Evolutionary conservation across 2,888 invertebrate species (phyloP).

Genomic region (Geophilus truncorum): DNA sequence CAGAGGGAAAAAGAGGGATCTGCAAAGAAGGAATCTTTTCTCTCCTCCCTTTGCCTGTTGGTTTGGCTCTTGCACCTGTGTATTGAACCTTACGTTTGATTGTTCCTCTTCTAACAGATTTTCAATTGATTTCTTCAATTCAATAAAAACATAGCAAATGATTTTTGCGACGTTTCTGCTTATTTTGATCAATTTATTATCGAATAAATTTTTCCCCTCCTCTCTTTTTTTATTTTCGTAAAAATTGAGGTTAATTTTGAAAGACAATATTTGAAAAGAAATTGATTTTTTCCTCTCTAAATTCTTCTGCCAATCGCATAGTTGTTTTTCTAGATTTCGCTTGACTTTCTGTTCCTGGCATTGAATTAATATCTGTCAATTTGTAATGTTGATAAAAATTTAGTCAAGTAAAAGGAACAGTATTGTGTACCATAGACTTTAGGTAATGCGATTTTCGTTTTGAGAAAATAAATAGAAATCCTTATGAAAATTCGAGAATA

Average conservation of each 20-base stretch:
- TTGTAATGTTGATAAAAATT: not conserved
- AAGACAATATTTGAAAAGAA: not conserved
- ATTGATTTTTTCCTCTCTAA: not conserved
- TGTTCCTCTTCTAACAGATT: not conserved
- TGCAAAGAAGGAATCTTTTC: not conserved
- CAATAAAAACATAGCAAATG: not conserved
- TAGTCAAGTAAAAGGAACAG: too few species aligned
- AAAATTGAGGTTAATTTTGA: not conserved
- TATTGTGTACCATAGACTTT: too few species aligned
- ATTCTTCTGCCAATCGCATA: not conserved
- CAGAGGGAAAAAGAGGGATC: slow-evolving; percentile 21
- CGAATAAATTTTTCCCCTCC: not conserved
- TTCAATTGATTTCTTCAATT: slow-evolving; percentile 27
- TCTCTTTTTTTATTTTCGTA: not conserved
- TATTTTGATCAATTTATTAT: not conserved
- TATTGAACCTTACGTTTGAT: slow-evolving; percentile 21
- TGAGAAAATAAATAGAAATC: too few species aligned
- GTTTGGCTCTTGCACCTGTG: slow-evolving; percentile 25
- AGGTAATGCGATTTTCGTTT: too few species aligned
- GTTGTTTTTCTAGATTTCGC: not conserved
- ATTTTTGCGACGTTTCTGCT: not conserved
- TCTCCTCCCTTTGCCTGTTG: slow-evolving; percentile 21
- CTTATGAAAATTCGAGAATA: too few species aligned
- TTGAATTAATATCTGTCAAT: not conserved
- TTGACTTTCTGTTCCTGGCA: slow-evolving; percentile 7